Percentiles rank a stretch among this genome's conserved stretches.
phyloP scores from a whole-genome alignment of 1,140 invertebrate species.

The Halesus radiatus region DNA sequence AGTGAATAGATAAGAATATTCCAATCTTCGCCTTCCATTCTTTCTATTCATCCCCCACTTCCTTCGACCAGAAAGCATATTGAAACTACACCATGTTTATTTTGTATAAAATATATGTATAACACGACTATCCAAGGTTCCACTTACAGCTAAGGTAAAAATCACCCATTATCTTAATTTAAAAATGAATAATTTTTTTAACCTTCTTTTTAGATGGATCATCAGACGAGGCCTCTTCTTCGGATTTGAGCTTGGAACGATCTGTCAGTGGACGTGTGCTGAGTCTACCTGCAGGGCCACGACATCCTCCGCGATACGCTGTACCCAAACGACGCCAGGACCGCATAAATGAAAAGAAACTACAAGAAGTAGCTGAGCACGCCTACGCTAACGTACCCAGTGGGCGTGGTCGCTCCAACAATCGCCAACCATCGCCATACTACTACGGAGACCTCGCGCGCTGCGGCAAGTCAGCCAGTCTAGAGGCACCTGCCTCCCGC shows the following conservation, averaged over 20 bases:
- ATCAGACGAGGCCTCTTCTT: slow-evolving; percentile 62
- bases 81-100: too few relatives aligned
- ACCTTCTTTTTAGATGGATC: slow-evolving; percentile 62
- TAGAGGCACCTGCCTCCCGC: slow-evolving; percentile 76
- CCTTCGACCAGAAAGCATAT: too few relatives aligned
- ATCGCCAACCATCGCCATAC: slow-evolving; percentile 82
- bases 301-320: slow-evolving; percentile 44
- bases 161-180: background rate
- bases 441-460: slow-evolving; percentile 80
- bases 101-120: background rate
- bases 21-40: too few relatives aligned
- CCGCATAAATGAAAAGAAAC: slow-evolving; percentile 29
- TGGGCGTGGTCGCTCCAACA: slow-evolving; percentile 66
- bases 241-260: slow-evolving; percentile 61
- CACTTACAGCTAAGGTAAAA: too few relatives aligned
- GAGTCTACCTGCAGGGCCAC: slow-evolving; percentile 20
- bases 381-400: slow-evolving; percentile 61
- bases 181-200: background rate
- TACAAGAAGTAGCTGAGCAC: slow-evolving; percentile 60
- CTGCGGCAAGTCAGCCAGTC: slow-evolving; percentile 75
- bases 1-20: too few relatives aligned
- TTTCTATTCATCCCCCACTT: too few relatives aligned
- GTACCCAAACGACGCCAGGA: background rate
- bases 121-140: background rate
- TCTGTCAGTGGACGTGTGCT: slow-evolving; percentile 48